Evolutionary conservation across 2,888 invertebrate species (phyloP).

Genomic region (Drosophila neotestacea): DNA sequence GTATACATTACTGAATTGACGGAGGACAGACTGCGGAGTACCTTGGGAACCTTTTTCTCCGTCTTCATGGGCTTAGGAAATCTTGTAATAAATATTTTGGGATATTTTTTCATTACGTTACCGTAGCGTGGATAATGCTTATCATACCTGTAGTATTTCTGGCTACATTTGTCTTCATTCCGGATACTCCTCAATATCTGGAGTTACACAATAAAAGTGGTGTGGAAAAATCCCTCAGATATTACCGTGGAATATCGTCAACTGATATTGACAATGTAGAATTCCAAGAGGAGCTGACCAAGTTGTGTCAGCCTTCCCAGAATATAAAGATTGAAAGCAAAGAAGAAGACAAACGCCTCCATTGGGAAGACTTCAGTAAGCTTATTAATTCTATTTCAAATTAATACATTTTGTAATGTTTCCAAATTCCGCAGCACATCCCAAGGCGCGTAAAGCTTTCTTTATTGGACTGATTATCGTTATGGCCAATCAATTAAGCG

Average conservation of each 20-base stretch:
- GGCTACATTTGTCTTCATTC: neutral
- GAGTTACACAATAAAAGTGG: neutral
- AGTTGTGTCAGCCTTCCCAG: neutral
- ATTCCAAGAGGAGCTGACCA: neutral
- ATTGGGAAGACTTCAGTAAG: slow-evolving; percentile 1
- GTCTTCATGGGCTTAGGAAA: neutral
- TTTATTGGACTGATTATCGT: neutral
- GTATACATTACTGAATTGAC: slow-evolving; percentile 1
- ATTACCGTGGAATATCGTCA: slow-evolving; percentile 1
- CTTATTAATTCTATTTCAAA: neutral
- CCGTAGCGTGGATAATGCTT: slow-evolving; percentile 12
- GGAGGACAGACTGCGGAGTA: neutral
- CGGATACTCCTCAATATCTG: slow-evolving; percentile 5
- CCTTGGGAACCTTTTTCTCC: neutral
- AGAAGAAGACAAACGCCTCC: neutral
- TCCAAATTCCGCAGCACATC: neutral
- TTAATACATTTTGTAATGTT: neutral
- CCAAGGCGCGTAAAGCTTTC: neutral
- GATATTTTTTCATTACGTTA: neutral
- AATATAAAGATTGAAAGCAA: neutral
- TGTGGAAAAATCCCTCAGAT: slow-evolving; percentile 2
- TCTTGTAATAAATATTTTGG: neutral
- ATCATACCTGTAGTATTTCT: neutral
- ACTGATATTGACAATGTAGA: neutral
- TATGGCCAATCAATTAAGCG: neutral